A percentile compares a stretch with the other conserved stretches of the same genome.
Evolutionary conservation across 2,888 invertebrate species (phyloP).

Genomic region (Galerucella calmariensis): DNA sequence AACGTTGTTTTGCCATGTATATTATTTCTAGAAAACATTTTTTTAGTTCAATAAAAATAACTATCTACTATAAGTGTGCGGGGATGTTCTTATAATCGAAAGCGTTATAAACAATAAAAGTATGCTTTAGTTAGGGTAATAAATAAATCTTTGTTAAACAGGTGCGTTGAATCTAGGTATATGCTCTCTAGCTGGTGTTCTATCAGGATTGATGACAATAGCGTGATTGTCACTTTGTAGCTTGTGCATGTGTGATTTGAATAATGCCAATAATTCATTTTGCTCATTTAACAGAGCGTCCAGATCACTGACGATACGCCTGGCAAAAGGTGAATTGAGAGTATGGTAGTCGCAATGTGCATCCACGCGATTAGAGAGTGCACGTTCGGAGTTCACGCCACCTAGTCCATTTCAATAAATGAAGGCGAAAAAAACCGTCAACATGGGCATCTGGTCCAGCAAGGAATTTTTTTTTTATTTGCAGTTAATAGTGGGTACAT

Average conservation of each 20-base stretch:
- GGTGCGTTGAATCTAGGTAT: too few species aligned
- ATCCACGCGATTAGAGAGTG: background rate
- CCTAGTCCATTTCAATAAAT: too few species aligned
- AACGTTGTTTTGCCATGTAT: too few species aligned
- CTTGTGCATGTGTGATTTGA: too few species aligned
- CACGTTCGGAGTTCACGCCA: background rate
- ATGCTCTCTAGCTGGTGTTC: too few species aligned
- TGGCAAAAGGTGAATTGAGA: slow-evolving; percentile 40
- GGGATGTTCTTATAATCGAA: background rate
- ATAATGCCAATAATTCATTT: slow-evolving; percentile 53
- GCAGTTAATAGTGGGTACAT: too few species aligned
- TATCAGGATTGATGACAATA: too few species aligned
- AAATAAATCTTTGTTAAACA: background rate
- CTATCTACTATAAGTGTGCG: background rate
- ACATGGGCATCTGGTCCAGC: too few species aligned
- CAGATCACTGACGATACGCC: slow-evolving; percentile 48
- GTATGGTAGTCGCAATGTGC: background rate
- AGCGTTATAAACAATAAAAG: slow-evolving; percentile 1
- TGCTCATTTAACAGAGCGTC: slow-evolving; percentile 47
- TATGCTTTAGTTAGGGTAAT: background rate
- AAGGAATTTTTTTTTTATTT: too few species aligned
- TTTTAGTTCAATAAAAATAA: slow-evolving; percentile 2
- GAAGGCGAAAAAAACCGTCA: too few species aligned
- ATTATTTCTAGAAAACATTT: background rate
- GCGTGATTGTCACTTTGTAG: too few species aligned